Percentiles rank a stretch among this genome's conserved stretches.
phyloP scores from a whole-genome alignment of 2,113 vertebrate species.

The Callocephalon fimbriatum region DNA sequence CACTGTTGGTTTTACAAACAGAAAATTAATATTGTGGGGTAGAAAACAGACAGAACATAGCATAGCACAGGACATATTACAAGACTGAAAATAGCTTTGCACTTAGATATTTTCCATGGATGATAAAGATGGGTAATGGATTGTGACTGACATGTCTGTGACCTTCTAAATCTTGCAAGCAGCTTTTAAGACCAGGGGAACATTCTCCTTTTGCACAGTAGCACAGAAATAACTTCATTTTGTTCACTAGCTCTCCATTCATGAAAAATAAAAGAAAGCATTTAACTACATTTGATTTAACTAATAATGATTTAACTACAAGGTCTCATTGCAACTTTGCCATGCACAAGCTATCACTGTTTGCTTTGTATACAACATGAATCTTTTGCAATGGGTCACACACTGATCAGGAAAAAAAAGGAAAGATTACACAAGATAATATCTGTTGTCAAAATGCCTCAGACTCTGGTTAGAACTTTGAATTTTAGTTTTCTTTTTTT shows the following conservation, averaged over 20 bases:
- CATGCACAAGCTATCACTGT: background rate
- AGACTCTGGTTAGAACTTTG: background rate
- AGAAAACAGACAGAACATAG: slow-evolving; percentile 23
- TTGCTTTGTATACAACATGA: background rate
- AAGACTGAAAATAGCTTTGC: slow-evolving; percentile 49
- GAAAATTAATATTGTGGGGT: background rate
- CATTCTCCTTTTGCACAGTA: background rate
- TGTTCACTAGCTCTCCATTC: slow-evolving; percentile 14
- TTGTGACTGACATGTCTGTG: slow-evolving; percentile 30
- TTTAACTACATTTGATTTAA: background rate
- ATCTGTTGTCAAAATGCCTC: background rate
- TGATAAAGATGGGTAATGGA: slow-evolving; percentile 61
- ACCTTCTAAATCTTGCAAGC: slow-evolving; percentile 54
- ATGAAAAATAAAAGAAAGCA: background rate
- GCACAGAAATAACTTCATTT: slow-evolving; percentile 2
- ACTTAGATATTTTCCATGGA: slow-evolving; percentile 29
- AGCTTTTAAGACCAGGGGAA: slow-evolving; percentile 25
- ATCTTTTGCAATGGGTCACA: background rate
- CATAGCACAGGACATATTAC: slow-evolving; percentile 6
- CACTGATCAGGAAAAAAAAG: background rate
- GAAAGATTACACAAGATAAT: background rate
- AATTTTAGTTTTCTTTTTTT: background rate
- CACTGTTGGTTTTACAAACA: slow-evolving; percentile 10
- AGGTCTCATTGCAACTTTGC: background rate
- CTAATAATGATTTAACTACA: background rate